A percentile compares a stretch with the other conserved stretches of the same genome.
Evolutionary conservation across 1,140 invertebrate genomes (phyloP).

Genomic region (Hermatobates lingyangjiaoensis): DNA sequence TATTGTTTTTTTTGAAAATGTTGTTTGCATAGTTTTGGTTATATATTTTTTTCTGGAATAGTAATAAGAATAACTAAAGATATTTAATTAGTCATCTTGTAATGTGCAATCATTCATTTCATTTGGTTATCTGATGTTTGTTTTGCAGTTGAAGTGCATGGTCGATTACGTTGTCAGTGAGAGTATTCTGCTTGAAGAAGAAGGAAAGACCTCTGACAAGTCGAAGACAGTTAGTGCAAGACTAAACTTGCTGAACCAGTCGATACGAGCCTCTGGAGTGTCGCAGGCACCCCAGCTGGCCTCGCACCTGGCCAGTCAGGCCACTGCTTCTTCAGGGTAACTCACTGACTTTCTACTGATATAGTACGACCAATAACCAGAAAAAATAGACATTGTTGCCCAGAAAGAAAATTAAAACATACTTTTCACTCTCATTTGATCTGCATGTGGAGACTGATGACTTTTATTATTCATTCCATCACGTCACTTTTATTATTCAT

Average conservation of each 20-base stretch:
- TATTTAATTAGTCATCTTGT: no score
- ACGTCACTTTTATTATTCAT: no score
- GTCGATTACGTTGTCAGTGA: conserved; percentile 17
- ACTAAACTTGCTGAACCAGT: conserved; percentile 46
- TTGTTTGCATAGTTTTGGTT: background rate
- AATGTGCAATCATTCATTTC: no score
- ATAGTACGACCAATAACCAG: no score
- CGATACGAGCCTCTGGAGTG: conserved; percentile 34
- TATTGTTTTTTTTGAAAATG: background rate
- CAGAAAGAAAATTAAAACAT: no score
- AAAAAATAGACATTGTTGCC: no score
- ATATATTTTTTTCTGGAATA: no score
- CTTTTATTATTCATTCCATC: no score
- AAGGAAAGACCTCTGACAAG: conserved; percentile 10
- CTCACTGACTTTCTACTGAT: background rate
- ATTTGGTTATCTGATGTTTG: no score
- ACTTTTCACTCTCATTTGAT: no score
- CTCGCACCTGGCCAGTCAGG: conserved; percentile 25
- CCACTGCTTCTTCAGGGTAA: background rate
- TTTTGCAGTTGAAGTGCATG: conserved; percentile 16
- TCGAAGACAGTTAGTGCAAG: conserved; percentile 20
- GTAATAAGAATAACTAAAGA: no score
- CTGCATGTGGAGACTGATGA: no score
- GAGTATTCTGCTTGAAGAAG: conserved; percentile 9
- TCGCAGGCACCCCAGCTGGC: conserved; percentile 29